phyloP scores from a whole-genome alignment of 2,888 invertebrate genomes.

The Plebejus anna region DNA sequence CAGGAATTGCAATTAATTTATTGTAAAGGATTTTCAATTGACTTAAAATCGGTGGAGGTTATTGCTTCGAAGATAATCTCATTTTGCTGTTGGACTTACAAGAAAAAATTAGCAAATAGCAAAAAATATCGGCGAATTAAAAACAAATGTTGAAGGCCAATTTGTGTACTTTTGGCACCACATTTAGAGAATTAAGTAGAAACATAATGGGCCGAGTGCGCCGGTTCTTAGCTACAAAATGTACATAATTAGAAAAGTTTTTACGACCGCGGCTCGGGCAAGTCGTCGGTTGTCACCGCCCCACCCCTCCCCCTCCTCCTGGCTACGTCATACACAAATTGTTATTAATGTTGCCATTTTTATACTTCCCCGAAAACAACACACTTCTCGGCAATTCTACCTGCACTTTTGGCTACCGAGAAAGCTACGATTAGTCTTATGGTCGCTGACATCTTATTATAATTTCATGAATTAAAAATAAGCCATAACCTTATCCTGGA shows the following conservation, averaged over 20 bases:
- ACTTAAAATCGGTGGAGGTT: not conserved
- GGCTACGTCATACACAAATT: slow-evolving; percentile 71
- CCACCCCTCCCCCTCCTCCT: slow-evolving; percentile 66
- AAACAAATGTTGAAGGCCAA: slow-evolving; percentile 36
- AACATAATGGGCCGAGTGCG: slow-evolving; percentile 64
- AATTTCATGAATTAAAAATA: slow-evolving; percentile 7
- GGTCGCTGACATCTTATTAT: not conserved
- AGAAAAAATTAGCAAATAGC: not conserved
- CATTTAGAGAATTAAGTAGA: slow-evolving; percentile 69
- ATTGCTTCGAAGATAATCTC: no score
- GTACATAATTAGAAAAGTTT: slow-evolving; percentile 79
- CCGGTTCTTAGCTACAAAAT: slow-evolving; percentile 72
- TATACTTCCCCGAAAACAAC: slow-evolving; percentile 21
- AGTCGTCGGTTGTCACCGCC: slow-evolving; percentile 68
- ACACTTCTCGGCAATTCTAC: not conserved
- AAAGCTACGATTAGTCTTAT: not conserved
- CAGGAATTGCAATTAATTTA: no score
- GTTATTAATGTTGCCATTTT: slow-evolving; percentile 43
- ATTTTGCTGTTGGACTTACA: not conserved
- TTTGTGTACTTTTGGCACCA: slow-evolving; percentile 49
- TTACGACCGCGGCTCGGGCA: slow-evolving; percentile 66
- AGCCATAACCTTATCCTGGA: not conserved
- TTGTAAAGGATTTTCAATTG: not conserved
- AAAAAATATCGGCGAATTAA: not conserved
- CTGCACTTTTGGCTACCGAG: slow-evolving; percentile 8